Conservation (phyloP, 2,797 vertebrate genomes). For the Kryptolebias ocellatus region DNA sequence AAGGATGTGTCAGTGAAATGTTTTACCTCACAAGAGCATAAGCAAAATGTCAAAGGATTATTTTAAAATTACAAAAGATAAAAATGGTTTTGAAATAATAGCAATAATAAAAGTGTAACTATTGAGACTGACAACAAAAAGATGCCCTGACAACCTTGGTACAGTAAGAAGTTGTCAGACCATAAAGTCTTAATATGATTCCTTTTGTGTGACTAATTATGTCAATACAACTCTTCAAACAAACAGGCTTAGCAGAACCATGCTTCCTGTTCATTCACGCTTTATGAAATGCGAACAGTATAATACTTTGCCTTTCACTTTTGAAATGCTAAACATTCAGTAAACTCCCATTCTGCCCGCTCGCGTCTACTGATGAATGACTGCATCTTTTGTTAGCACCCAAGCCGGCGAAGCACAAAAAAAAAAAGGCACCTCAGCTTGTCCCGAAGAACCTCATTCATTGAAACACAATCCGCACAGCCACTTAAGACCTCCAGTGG, state of each 20-base stretch:
- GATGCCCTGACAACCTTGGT: background rate
- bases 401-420: conserved; percentile 25
- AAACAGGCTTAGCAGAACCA: background rate
- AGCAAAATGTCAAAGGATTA: too few species aligned
- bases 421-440: conserved; percentile 43
- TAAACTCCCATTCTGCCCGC: conserved; percentile 17
- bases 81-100: too few species aligned
- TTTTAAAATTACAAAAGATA: too few species aligned
- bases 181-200: conserved; percentile 4
- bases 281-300: background rate
- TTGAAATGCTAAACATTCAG: conserved; percentile 9
- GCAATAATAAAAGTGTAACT: background rate
- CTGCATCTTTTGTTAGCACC: conserved; percentile 35
- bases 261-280: background rate
- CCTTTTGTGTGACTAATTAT: background rate
- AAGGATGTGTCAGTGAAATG: too few species aligned
- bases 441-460: conserved; percentile 39
- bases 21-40: too few species aligned
- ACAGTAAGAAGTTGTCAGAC: background rate
- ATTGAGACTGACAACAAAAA: background rate
- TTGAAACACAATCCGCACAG: conserved; percentile 49
- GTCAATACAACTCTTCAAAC: conserved; percentile 7
- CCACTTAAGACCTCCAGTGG: conserved; percentile 54
- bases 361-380: conserved; percentile 34
- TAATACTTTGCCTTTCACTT: conserved; percentile 13